phyloP scores from a whole-genome alignment of 1,140 invertebrate species.

The Heterodera schachtii region DNA sequence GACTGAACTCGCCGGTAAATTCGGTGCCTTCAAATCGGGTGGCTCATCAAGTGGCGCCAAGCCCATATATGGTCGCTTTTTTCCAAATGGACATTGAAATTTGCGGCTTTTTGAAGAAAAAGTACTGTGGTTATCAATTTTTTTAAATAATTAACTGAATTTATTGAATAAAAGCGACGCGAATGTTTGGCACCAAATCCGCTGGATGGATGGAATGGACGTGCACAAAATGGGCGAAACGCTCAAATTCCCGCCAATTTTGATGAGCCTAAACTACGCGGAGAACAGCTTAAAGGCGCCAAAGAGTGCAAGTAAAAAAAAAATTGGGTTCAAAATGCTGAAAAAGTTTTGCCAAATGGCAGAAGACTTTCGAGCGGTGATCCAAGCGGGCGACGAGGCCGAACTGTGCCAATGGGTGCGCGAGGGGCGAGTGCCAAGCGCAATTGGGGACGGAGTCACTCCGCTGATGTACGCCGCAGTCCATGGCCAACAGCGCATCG shows the following conservation, averaged over 20 bases:
- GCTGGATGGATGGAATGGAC: constrained; percentile 16
- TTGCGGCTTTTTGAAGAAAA: constrained; percentile 29
- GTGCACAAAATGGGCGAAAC: constrained; percentile 17
- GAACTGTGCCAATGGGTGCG: constrained; percentile 9
- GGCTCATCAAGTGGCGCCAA: constrained; percentile 21
- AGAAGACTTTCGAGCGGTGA: constrained; percentile 25
- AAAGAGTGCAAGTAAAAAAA: neutral
- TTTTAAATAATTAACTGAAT: neutral
- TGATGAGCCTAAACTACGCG: constrained; percentile 27
- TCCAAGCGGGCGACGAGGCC: constrained; percentile 14
- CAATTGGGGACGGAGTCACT: constrained; percentile 29
- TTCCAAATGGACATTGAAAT: constrained; percentile 34
- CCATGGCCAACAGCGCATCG: constrained; percentile 18
- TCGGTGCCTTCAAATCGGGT: neutral
- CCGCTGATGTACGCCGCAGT: constrained; percentile 40
- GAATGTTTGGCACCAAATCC: constrained; percentile 26
- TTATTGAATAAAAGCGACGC: constrained; percentile 10
- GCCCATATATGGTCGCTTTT: constrained; percentile 27
- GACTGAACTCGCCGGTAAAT: constrained; percentile 19
- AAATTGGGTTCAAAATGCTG: neutral
- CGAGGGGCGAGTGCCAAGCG: constrained; percentile 14
- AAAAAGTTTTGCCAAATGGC: neutral
- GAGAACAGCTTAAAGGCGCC: constrained; percentile 26
- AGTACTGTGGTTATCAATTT: neutral
- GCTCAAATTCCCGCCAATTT: constrained; percentile 19